Conservation (phyloP, 2,113 vertebrate species). For the Oncorhynchus mykiss region DNA sequence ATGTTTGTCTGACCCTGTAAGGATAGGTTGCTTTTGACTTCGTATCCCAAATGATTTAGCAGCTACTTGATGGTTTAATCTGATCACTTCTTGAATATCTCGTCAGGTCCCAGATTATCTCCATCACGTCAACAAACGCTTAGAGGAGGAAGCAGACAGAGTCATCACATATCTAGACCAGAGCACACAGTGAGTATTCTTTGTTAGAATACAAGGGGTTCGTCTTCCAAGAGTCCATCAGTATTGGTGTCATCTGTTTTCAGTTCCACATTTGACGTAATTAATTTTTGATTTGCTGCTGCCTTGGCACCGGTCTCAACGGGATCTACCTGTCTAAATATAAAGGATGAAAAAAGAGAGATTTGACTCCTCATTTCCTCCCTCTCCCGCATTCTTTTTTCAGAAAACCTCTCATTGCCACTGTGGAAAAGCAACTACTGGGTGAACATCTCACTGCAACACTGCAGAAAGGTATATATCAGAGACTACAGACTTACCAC, state of each 20-base stretch:
- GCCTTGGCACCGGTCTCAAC: too few relatives aligned
- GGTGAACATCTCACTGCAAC: constrained; percentile 97
- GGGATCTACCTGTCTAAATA: too few relatives aligned
- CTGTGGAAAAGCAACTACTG: constrained; percentile 96
- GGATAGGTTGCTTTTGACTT: background rate
- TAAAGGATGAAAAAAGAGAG: background rate
- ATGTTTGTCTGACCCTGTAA: background rate
- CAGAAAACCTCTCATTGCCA: constrained; percentile 97
- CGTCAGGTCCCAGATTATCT: constrained; percentile 97
- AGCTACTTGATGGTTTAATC: background rate
- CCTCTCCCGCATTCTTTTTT: constrained; percentile 31
- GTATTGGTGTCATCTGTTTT: background rate
- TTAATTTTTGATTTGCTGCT: too few relatives aligned
- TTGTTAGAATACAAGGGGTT: too few relatives aligned
- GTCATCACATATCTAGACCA: constrained; percentile 99
- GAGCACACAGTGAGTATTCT: constrained; percentile 94
- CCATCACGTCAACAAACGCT: constrained; percentile 96
- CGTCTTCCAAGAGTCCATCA: background rate
- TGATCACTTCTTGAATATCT: constrained; percentile 28
- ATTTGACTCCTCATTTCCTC: constrained; percentile 2
- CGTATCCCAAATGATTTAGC: background rate
- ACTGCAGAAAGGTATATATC: constrained; percentile 92
- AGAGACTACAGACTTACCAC: constrained; percentile 46
- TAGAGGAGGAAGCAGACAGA: constrained; percentile 98
- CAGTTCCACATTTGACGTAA: background rate